Percentiles rank a stretch among this genome's conserved stretches.
phyloP scores from a whole-genome alignment of 2,797 vertebrate genomes.

The Intellagama lesueurii region DNA sequence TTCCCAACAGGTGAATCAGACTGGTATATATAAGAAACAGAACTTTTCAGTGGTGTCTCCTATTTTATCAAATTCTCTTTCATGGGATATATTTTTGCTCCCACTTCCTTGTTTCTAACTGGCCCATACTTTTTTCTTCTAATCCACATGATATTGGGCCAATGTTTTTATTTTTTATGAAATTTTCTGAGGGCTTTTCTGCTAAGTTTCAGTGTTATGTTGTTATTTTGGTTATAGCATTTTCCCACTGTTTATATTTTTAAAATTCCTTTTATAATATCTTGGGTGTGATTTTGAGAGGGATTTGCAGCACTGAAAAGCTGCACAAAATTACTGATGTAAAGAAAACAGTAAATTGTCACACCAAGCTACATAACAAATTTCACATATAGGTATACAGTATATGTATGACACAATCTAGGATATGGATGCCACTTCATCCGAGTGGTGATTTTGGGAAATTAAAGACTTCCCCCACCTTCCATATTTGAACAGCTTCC shows the following conservation, averaged over 20 bases:
- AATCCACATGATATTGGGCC: not conserved
- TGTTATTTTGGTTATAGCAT: not conserved
- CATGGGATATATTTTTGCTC: not conserved
- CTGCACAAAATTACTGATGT: not conserved
- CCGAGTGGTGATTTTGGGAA: too few species aligned
- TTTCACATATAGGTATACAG: too few species aligned
- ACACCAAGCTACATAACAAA: not conserved
- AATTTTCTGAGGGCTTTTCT: not conserved
- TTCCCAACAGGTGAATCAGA: not conserved
- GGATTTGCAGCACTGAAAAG: too few species aligned
- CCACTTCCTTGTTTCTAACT: not conserved
- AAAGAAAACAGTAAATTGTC: not conserved
- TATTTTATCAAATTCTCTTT: not conserved
- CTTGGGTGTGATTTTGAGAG: not conserved
- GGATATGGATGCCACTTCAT: not conserved
- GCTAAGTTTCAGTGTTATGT: not conserved
- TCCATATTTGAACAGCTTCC: too few species aligned
- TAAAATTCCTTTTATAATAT: too few species aligned
- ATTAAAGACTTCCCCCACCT: too few species aligned
- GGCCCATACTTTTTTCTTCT: not conserved
- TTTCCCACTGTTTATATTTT: too few species aligned
- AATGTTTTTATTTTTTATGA: not conserved
- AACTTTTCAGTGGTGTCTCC: not conserved
- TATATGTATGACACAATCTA: not conserved
- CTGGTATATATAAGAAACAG: not conserved